A percentile compares a stretch with the other conserved stretches of the same genome.
phyloP scores from a whole-genome alignment of 1,140 invertebrate species.

The Drosophila subpulchrella region DNA sequence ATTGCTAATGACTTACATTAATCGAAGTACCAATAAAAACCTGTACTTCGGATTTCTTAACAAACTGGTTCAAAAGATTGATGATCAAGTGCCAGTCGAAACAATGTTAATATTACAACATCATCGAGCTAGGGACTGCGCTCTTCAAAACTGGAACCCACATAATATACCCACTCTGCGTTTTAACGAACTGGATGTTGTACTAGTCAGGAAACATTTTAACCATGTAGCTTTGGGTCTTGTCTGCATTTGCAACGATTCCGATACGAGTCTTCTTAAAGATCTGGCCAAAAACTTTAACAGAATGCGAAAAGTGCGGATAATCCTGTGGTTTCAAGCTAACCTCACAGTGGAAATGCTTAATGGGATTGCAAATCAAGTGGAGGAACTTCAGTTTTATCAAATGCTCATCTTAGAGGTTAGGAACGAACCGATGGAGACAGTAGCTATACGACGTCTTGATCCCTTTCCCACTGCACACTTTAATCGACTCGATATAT shows the following conservation, averaged over 20 bases:
- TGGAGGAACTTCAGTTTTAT: neutral
- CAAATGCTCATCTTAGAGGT: constrained; percentile 27
- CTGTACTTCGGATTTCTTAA: neutral
- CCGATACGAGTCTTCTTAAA: neutral
- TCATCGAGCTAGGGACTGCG: neutral
- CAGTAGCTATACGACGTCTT: constrained; percentile 4
- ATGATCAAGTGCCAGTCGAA: neutral
- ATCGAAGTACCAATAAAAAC: neutral
- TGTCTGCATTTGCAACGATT: constrained; percentile 24
- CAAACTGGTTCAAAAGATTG: neutral
- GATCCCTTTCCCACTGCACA: constrained; percentile 1
- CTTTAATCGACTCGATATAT: neutral
- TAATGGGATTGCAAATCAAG: neutral
- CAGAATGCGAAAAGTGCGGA: constrained; percentile 2
- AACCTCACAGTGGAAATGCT: neutral
- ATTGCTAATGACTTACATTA: neutral
- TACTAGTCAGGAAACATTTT: neutral
- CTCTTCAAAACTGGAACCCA: neutral
- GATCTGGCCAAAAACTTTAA: constrained; percentile 11
- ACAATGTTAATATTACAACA: neutral
- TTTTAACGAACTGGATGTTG: neutral
- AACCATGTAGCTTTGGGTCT: neutral
- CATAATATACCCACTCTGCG: neutral
- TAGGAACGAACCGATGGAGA: neutral
- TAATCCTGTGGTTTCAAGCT: constrained; percentile 11